Percentiles rank a stretch among this genome's conserved stretches.
These are phyloP conservation scores for Carettochelys insculpta DNA, from an alignment of 2,113 vertebrate species.

Conservation along the genomic window DNA sequence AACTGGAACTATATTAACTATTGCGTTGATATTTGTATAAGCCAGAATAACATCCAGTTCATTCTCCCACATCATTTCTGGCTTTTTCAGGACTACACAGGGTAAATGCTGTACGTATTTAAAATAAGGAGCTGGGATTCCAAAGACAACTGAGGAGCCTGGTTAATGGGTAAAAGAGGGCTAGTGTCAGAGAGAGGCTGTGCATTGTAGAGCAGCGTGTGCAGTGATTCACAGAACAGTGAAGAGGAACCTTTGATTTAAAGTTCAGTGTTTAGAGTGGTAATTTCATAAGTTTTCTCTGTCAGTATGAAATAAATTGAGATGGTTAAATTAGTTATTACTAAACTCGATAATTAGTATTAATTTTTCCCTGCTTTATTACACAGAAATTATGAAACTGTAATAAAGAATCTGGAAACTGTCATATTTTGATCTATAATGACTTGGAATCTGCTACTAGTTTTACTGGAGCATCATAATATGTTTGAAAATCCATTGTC, in stretches of 20 bases:
- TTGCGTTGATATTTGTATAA: not conserved
- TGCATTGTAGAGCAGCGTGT: constrained; percentile 37
- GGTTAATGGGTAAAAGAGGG: constrained; percentile 31
- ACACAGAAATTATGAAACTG: constrained; percentile 75
- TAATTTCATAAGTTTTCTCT: constrained; percentile 76
- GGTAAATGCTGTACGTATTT: constrained; percentile 8
- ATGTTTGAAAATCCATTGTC: constrained; percentile 49
- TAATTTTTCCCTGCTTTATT: constrained; percentile 75
- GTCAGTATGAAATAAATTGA: constrained; percentile 76
- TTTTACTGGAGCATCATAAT: constrained; percentile 50
- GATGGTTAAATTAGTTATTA: constrained; percentile 75
- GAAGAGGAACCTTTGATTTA: constrained; percentile 71
- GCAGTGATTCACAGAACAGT: constrained; percentile 34
- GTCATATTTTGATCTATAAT: constrained; percentile 61
- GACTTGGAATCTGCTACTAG: constrained; percentile 54
- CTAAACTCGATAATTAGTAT: constrained; percentile 76
- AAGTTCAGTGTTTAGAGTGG: constrained; percentile 78
- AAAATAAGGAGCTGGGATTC: not conserved
- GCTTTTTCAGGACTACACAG: not conserved
- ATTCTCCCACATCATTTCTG: not conserved
- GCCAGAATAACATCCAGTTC: constrained; percentile 9
- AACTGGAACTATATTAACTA: not conserved
- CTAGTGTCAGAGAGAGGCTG: constrained; percentile 35
- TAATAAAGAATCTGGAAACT: constrained; percentile 59
- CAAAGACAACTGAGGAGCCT: constrained; percentile 23